Conservation (phyloP, 2,113 vertebrate genomes). For the Scalopus aquaticus region DNA sequence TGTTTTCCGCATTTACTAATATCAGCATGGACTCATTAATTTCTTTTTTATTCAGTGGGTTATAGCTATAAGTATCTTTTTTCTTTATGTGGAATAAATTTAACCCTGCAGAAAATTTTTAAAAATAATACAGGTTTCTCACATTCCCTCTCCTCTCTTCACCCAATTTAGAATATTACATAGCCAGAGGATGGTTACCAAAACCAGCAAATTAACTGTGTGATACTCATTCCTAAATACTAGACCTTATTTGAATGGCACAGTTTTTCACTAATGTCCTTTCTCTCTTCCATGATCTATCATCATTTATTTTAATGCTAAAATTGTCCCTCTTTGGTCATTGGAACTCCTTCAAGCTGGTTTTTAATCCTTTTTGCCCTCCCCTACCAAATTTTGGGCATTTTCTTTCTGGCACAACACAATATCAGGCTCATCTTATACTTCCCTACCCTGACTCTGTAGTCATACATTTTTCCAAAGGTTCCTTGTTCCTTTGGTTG, state of each 20-base stretch:
- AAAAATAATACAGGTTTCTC: not conserved
- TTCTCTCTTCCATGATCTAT: not conserved
- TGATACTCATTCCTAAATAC: not conserved
- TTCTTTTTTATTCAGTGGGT: slow-evolving; percentile 13
- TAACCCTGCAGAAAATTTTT: slow-evolving; percentile 22
- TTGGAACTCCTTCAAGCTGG: not conserved
- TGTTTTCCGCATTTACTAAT: not conserved
- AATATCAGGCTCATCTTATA: not conserved
- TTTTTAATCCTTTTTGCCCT: not conserved
- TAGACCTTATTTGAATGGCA: not conserved
- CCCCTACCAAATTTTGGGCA: not conserved
- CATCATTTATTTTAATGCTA: slow-evolving; percentile 10
- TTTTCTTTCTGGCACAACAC: not conserved
- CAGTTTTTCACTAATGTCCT: not conserved
- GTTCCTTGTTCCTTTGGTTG: not conserved
- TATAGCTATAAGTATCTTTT: not conserved
- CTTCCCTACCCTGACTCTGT: not conserved
- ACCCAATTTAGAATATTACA: not conserved
- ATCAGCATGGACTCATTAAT: not conserved
- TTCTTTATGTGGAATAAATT: slow-evolving; percentile 21
- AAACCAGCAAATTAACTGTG: not conserved
- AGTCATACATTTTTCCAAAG: not conserved
- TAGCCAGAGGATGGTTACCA: not conserved
- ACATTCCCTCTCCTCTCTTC: not conserved
- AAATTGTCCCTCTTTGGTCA: not conserved